These are phyloP conservation scores for Cottoperca gobio DNA, from an alignment of 2,797 vertebrate species.

Conservation along the genomic window DNA sequence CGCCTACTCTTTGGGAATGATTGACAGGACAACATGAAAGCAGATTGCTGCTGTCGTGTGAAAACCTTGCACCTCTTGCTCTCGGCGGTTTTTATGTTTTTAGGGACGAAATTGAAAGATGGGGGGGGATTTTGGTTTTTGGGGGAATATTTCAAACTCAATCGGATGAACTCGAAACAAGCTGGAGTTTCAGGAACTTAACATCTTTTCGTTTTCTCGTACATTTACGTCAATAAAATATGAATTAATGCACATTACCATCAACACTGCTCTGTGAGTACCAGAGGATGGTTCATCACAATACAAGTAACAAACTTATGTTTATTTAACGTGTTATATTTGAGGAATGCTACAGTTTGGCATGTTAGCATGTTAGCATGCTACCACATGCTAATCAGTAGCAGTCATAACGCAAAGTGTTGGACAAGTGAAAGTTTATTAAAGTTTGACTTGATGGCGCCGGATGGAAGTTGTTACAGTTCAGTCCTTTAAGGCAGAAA, in stretches of 20 bases:
- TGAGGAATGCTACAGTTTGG: background rate
- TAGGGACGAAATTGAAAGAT: constrained; percentile 40
- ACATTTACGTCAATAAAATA: background rate
- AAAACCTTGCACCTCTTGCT: constrained; percentile 52
- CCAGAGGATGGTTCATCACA: too few species aligned
- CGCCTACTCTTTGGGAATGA: constrained; percentile 71
- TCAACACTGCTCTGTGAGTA: too few species aligned
- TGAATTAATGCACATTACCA: background rate
- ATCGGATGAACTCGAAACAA: constrained; percentile 17
- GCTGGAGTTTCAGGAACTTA: too few species aligned
- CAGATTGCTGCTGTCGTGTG: constrained; percentile 62
- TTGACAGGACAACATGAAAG: constrained; percentile 74
- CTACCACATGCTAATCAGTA: background rate
- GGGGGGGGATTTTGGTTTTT: background rate
- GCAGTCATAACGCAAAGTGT: background rate
- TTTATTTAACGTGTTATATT: background rate
- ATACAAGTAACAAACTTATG: too few species aligned
- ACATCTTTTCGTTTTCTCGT: background rate
- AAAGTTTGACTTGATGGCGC: too few species aligned
- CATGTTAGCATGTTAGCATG: background rate
- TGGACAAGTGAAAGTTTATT: too few species aligned
- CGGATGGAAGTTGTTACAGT: background rate
- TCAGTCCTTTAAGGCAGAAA: background rate
- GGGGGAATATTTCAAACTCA: constrained; percentile 10
- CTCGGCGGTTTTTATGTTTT: constrained; percentile 35